Evolutionary conservation across 2,888 invertebrate species (phyloP).

Genomic region (Ernsta delagoae): DNA sequence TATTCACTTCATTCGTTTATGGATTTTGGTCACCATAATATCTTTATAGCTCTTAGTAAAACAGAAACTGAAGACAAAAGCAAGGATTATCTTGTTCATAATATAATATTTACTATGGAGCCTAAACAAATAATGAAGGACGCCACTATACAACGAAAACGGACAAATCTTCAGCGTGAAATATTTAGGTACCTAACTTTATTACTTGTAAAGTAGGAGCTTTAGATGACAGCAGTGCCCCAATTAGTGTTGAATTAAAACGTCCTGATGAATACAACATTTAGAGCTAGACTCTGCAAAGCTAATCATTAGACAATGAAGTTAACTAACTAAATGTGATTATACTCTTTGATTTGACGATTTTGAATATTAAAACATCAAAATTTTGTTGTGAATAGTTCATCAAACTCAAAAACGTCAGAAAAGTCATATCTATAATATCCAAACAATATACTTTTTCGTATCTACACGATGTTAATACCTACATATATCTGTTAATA

Average conservation of each 20-base stretch:
- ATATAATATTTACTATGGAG: no score
- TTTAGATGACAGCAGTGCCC: not conserved
- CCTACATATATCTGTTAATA: no score
- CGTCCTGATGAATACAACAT: not conserved
- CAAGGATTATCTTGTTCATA: constrained; percentile 9
- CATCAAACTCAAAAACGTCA: no score
- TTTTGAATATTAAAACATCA: not conserved
- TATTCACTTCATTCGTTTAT: no score
- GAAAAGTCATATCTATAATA: no score
- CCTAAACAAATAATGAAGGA: constrained; percentile 11
- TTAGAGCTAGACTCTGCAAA: not conserved
- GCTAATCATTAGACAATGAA: no score
- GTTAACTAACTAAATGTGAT: not conserved
- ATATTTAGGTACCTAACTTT: constrained; percentile 18
- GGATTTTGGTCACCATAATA: no score
- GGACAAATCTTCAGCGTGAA: constrained; percentile 8
- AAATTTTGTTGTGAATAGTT: not conserved
- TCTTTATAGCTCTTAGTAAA: no score
- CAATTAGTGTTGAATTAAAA: not conserved
- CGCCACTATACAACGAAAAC: constrained; percentile 6
- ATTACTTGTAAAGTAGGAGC: constrained; percentile 1
- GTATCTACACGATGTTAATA: no score
- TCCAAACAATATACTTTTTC: not conserved
- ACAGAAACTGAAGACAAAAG: no score
- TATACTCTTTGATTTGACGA: not conserved